Base-by-base conservation (phyloP, 2,113 vertebrate species). In the Dissostichus mawsoni region DNA sequence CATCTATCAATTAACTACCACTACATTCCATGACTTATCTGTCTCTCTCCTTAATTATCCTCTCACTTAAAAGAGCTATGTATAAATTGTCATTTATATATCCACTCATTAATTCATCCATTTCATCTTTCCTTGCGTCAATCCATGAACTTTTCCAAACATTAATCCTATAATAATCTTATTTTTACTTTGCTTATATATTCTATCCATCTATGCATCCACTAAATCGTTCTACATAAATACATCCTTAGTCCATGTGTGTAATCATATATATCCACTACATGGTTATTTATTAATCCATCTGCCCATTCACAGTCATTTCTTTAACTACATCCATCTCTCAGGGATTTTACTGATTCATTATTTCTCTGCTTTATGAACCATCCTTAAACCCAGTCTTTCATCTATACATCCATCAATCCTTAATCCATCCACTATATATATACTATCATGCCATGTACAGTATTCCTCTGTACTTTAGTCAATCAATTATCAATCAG, bases 401-500 rank as follows among this genome's bases (percentile, higher is more conserved):
- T 55, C 5, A 3, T 53, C 44, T 11, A 36, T 47, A 5, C 66
- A 5, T 74, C 47, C 9, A 41, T 72, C 53, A 23, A 47, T 68
- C 20, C 51, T 20, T 4, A 50, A 7, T 63, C 51, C 44, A 5
- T 11, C 20, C 16, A 20, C 14, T 23, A 11, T 64, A n/a, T n/a
- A n/a, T n/a, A n/a, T n/a, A n/a, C n/a, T n/a, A 70, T 55, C 74
- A 13, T 59, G 57, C n/a, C 8, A 44, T 25, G 14, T 23, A 23
- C 11, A 59, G 3, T 17, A 48, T 74, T 45, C 20, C n/a, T 53
- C 47, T 66, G 33, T 80, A 45, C 59, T 51, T 59, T 74, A 0
- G 4, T 36, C 44, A 62, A 11, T 86, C 57, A 82, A 55, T 63
- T 13, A 79, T 78, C 11, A 70, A 55, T 50, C 23, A 4, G 11